Evolutionary conservation across 2,113 vertebrate species (phyloP), one percentile per base, ranked within the genome.

Genomic region (Struthidea cinerea): DNA sequence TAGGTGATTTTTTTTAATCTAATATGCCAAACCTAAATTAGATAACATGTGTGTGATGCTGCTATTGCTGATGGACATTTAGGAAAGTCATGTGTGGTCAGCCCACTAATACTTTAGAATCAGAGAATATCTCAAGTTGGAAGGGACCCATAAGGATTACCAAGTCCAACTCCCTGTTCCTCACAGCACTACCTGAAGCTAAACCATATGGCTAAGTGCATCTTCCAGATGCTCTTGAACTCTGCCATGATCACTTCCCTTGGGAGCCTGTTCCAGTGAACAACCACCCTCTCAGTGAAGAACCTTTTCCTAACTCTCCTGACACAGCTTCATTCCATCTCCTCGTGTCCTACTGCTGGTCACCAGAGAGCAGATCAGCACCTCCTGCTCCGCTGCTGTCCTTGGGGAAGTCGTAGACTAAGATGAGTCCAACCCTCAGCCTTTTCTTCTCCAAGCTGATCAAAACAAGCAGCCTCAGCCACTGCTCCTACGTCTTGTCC

Each of bases 371-470:
- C 9, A 79, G 32, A 56, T 30, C 37, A 52, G 33, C 23, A 69
- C 18, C 13, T 78, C 20, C 9, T 1, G 0, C 20, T 65, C 64
- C 0, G 0, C 47, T 67, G 21, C 22, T 4, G 24, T 5, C 27
- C 42, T 44, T 79, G 21, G 21, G 39, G 59, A 81, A 37, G 22
- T 7, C 71, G 67, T n/a, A 68, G 35, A 32, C 33, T 41, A 42
- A 0, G 0, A 68, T 27, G 12, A 30, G 14, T 19, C 68, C 26
- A 32, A 4, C 1, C 9, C 20, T 75, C 33, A 65, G 7, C 23
- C 61, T 57, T 47, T 23, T 67, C 44, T 60, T 60, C 57, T 76
- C 24, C 50, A 70, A 39, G 26, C 3, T 60, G 52, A 71, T 55
- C 18, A 73, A 68, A 26, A 6, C 9, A 68, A 73, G 24, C 16